Percentiles rank a stretch among this genome's conserved stretches.
Conservation (phyloP, 2,797 vertebrate species). For the Oryzias sinensis region DNA sequence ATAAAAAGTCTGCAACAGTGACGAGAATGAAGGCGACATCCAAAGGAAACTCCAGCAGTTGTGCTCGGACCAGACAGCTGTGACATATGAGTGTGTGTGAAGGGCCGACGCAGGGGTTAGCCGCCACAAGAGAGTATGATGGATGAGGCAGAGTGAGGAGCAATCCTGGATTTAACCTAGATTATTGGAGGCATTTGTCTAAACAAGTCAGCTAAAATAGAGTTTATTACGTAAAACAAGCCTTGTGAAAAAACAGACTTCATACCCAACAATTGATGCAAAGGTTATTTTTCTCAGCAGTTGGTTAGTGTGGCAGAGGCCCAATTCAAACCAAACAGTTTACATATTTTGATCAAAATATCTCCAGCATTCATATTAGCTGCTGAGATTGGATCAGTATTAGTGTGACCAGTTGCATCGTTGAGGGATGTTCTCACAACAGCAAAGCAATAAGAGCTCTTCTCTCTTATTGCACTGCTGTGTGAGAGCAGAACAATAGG, state of each 20-base stretch:
- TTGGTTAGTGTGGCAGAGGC: too few species aligned
- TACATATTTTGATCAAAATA: too few species aligned
- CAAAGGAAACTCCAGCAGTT: slow-evolving; percentile 43
- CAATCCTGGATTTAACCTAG: slow-evolving; percentile 18
- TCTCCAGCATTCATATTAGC: too few species aligned
- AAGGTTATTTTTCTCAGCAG: too few species aligned
- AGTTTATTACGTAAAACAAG: slow-evolving; percentile 17
- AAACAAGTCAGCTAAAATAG: slow-evolving; percentile 7
- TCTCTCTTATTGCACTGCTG: too few species aligned
- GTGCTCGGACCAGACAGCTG: slow-evolving; percentile 54
- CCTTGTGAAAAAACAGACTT: background rate
- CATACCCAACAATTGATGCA: too few species aligned
- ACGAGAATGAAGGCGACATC: slow-evolving; percentile 51
- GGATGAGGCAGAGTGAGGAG: slow-evolving; percentile 33
- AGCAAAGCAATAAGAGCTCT: too few species aligned
- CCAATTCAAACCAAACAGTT: too few species aligned
- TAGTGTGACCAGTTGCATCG: too few species aligned
- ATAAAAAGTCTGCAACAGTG: slow-evolving; percentile 29
- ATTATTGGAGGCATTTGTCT: slow-evolving; percentile 16
- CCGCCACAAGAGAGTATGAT: slow-evolving; percentile 43
- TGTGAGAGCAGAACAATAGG: too few species aligned
- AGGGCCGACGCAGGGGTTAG: slow-evolving; percentile 50
- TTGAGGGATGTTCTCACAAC: too few species aligned
- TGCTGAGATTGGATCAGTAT: too few species aligned
- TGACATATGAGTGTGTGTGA: slow-evolving; percentile 58